A percentile compares a stretch with the other conserved stretches of the same genome.
Evolutionary conservation across 2,113 vertebrate species (phyloP).

Genomic region (Felis catus): DNA sequence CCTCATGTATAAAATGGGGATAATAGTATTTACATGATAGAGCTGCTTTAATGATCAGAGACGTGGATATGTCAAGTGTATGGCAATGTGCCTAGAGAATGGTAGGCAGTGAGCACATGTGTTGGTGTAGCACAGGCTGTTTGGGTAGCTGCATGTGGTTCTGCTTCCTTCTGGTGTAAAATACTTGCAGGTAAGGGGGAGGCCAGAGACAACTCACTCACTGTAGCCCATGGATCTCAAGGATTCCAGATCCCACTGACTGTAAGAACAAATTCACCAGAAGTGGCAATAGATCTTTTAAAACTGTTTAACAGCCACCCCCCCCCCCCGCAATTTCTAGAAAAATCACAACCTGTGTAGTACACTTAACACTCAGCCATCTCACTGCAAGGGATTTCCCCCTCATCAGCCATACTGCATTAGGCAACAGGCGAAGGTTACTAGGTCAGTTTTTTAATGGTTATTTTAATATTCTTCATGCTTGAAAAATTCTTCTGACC

Average conservation of each 20-base stretch:
- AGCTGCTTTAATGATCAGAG: not conserved
- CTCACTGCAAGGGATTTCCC: not conserved
- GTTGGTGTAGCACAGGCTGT: not conserved
- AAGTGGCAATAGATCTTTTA: not conserved
- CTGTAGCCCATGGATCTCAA: not conserved
- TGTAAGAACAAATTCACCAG: not conserved
- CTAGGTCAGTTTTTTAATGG: not conserved
- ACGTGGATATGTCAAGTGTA: too few relatives aligned
- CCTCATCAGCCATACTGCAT: not conserved
- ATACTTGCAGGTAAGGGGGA: not conserved
- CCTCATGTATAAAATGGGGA: not conserved
- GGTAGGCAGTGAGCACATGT: not conserved
- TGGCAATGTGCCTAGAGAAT: not conserved
- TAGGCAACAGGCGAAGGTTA: not conserved
- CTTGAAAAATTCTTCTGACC: not conserved
- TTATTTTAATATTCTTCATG: not conserved
- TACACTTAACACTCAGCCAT: not conserved
- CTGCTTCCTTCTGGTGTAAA: not conserved
- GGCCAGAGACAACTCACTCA: not conserved
- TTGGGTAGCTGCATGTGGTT: not conserved
- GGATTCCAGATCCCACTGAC: not conserved
- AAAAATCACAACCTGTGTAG: not conserved
- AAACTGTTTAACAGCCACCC: not conserved
- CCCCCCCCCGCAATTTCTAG: not conserved
- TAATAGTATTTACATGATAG: not conserved